These are phyloP conservation scores for Gymnorhina tibicen DNA, from an alignment of 2,113 vertebrate genomes.

Conservation along the genomic window DNA sequence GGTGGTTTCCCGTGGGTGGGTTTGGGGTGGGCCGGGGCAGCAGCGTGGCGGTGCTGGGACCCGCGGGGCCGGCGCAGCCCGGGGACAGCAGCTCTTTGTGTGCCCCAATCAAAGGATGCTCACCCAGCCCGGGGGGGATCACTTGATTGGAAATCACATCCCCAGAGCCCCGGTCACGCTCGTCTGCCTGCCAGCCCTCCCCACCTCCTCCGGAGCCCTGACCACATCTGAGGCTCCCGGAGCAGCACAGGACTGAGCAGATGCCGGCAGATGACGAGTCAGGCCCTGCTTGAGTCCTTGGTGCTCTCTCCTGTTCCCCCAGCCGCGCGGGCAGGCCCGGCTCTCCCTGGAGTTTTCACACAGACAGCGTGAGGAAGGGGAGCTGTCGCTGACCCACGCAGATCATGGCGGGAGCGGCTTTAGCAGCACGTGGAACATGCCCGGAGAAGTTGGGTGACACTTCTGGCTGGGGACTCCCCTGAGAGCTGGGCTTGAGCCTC, in stretches of 20 bases:
- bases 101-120: background rate
- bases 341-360: background rate
- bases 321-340: background rate
- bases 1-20: background rate
- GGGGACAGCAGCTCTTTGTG: background rate
- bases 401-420: background rate
- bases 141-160: constrained; percentile 5
- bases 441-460: background rate
- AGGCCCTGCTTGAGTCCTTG: background rate
- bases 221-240: constrained; percentile 34
- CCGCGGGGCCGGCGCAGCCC: background rate
- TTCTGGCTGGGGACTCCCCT: background rate
- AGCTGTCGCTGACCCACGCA: background rate
- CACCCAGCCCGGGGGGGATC: background rate
- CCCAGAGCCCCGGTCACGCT: background rate
- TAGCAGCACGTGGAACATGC: background rate
- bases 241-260: background rate
- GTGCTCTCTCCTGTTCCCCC: background rate
- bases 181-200: background rate
- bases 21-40: background rate
- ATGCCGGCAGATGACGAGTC: background rate
- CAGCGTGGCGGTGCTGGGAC: accelerated
- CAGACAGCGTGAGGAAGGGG: background rate
- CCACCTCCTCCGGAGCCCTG: background rate
- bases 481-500: background rate